A percentile compares a stretch with the other conserved stretches of the same genome.
Evolutionary conservation across 2,888 invertebrate species (phyloP).

Genomic region (Metopia argyrocephala): DNA sequence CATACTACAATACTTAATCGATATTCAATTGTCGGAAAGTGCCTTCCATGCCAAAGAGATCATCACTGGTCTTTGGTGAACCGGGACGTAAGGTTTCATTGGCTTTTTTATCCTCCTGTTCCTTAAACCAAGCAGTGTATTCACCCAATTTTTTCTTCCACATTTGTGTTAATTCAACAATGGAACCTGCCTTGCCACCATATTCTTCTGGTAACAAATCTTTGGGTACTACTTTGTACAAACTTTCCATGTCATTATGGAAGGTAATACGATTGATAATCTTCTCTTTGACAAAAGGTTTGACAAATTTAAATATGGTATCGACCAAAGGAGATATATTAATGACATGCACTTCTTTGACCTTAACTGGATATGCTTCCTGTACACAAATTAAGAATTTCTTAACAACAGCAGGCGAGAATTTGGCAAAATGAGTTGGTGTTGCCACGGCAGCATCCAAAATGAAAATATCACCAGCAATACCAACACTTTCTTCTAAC

Average conservation of each 20-base stretch:
- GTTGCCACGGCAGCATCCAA: slow-evolving; percentile 89
- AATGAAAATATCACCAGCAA: slow-evolving; percentile 91
- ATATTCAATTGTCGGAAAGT: slow-evolving; percentile 91
- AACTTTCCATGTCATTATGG: slow-evolving; percentile 85
- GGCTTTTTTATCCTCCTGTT: slow-evolving; percentile 87
- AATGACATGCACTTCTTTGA: slow-evolving; percentile 91
- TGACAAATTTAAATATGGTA: slow-evolving; percentile 90
- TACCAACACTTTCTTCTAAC: slow-evolving; percentile 87
- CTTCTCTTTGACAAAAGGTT: slow-evolving; percentile 92
- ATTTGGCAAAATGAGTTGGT: slow-evolving; percentile 89
- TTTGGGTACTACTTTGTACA: slow-evolving; percentile 88
- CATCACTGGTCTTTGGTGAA: slow-evolving; percentile 90
- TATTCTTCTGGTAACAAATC: slow-evolving; percentile 90
- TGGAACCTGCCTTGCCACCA: slow-evolving; percentile 88
- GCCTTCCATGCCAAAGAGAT: slow-evolving; percentile 93
- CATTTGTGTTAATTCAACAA: slow-evolving; percentile 85
- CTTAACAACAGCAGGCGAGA: slow-evolving; percentile 89
- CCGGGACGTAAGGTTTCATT: slow-evolving; percentile 90
- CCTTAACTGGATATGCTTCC: slow-evolving; percentile 92
- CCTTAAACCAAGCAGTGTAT: slow-evolving; percentile 89
- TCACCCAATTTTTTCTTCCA: slow-evolving; percentile 89
- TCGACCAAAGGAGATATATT: slow-evolving; percentile 91
- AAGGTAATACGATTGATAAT: slow-evolving; percentile 90
- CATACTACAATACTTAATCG: slow-evolving; percentile 80
- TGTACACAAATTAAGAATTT: slow-evolving; percentile 92